These are phyloP conservation scores for Apomyelois bistriatella DNA, from an alignment of 2,888 invertebrate genomes.

Conservation along the genomic window DNA sequence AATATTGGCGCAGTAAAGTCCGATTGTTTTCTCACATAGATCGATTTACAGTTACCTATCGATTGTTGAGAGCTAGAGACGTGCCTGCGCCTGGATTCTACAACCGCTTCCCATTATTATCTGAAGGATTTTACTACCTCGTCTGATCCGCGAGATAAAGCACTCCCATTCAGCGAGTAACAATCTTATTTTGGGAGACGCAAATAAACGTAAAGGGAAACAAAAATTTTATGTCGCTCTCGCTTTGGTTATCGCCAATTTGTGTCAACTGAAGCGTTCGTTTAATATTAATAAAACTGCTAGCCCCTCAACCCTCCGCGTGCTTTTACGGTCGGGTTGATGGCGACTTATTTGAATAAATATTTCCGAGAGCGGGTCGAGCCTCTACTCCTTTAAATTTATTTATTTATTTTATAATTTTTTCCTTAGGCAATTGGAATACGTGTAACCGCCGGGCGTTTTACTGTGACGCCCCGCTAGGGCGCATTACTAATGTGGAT, in stretches of 20 bases:
- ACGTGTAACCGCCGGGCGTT: conserved; percentile 33
- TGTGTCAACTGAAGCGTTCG: conserved; percentile 76
- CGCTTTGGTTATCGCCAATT: conserved; percentile 75
- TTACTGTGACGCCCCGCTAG: conserved; percentile 61
- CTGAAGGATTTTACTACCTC: conserved; percentile 19
- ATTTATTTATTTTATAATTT: conserved; percentile 63
- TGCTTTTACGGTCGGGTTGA: conserved; percentile 74
- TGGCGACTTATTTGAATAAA: conserved; percentile 78
- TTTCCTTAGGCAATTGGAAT: conserved; percentile 39
- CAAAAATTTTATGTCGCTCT: conserved; percentile 59
- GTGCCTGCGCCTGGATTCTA: conserved; percentile 26
- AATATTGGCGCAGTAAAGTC: conserved; percentile 49
- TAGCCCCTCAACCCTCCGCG: conserved; percentile 69
- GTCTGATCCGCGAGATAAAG: conserved; percentile 21
- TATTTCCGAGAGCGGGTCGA: conserved; percentile 63
- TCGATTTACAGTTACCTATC: conserved; percentile 50
- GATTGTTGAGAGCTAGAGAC: conserved; percentile 28
- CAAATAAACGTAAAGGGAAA: conserved; percentile 50
- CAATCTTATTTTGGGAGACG: conserved; percentile 45
- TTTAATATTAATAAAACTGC: conserved; percentile 78
- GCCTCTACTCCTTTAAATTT: conserved; percentile 52
- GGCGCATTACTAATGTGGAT: conserved; percentile 67
- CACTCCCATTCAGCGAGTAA: conserved; percentile 23
- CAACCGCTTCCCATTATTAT: conserved; percentile 28
- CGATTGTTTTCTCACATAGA: conserved; percentile 61